These are phyloP conservation scores for Aphelenchoides besseyi DNA, from an alignment of 1,140 invertebrate species.

Conservation along the genomic window DNA sequence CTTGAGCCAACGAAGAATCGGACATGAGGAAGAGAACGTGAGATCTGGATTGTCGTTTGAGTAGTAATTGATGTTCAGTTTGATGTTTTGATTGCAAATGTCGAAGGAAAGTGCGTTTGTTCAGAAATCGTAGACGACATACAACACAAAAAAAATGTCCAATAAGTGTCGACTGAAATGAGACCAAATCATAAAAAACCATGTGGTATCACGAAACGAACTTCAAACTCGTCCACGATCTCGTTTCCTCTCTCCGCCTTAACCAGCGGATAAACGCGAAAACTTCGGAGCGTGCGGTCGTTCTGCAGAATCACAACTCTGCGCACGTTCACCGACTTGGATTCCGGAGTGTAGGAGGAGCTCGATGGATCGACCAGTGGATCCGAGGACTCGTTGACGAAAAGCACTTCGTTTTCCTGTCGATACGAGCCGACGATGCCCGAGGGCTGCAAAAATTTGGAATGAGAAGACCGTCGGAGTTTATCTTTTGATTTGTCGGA, in stretches of 20 bases:
- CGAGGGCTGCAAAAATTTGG: neutral
- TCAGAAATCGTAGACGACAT: neutral
- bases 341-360: neutral
- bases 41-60: neutral
- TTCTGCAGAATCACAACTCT: constrained; percentile 4
- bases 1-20: neutral
- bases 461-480: neutral
- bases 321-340: neutral
- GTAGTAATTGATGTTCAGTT: neutral
- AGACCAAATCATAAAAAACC: no score
- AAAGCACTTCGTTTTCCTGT: neutral
- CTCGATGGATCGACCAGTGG: neutral
- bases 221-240: no score
- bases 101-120: neutral
- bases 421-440: neutral
- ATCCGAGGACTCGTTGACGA: neutral
- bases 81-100: neutral
- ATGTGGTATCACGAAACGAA: no score
- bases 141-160: neutral
- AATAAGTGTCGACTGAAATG: neutral
- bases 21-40: neutral
- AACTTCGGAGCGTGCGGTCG: constrained; percentile 5
- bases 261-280: neutral
- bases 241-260: neutral
- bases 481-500: neutral